Conservation (phyloP, 2,797 vertebrate species). For the Periophthalmus magnuspinnatus region DNA sequence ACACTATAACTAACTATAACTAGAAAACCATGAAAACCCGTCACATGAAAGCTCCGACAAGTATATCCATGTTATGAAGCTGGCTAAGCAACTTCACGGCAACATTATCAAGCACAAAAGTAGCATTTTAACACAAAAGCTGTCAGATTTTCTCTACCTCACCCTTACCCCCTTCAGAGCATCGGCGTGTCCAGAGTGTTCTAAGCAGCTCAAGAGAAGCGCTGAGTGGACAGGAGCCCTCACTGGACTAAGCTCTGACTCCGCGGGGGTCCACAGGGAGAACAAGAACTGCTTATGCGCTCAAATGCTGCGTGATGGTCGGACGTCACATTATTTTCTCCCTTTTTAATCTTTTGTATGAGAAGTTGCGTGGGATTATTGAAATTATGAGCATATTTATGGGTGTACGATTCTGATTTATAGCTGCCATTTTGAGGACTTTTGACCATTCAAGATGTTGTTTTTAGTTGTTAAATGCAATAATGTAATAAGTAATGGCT, state of each 20-base stretch:
- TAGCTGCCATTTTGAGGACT: no score
- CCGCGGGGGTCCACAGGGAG: not conserved
- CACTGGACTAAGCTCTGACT: conserved; percentile 14
- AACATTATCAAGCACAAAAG: not conserved
- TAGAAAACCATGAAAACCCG: no score
- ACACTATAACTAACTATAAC: no score
- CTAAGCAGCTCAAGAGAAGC: conserved; percentile 17
- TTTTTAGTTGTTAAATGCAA: no score
- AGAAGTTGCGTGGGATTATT: no score
- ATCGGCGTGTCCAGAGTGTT: not conserved
- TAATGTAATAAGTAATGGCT: no score
- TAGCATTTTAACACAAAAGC: not conserved
- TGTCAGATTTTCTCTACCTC: not conserved
- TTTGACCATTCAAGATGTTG: no score
- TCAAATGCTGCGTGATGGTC: not conserved
- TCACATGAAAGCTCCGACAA: not conserved
- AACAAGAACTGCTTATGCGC: not conserved
- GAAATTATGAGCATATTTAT: no score
- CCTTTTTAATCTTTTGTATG: no score
- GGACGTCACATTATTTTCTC: not conserved
- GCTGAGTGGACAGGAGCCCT: conserved; percentile 21
- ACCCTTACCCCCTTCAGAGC: not conserved
- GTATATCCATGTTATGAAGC: not conserved
- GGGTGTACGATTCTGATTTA: no score
- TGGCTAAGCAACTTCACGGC: not conserved